Percentiles rank a stretch among this genome's conserved stretches.
phyloP scores from a whole-genome alignment of 1,140 invertebrate species.

The Acyrthosiphon pisum region DNA sequence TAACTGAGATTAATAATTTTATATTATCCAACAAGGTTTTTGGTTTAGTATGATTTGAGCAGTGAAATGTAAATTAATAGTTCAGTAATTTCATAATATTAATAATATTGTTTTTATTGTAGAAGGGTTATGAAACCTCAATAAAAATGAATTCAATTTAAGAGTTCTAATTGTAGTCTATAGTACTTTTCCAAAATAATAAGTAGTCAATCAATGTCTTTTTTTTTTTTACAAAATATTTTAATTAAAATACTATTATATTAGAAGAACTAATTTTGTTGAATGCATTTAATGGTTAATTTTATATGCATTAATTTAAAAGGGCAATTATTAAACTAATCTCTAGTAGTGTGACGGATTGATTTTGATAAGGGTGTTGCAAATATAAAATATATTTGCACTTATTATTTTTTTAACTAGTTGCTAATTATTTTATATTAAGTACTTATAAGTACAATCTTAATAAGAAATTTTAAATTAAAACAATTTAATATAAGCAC shows the following conservation, averaged over 20 bases:
- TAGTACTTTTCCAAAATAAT: neutral
- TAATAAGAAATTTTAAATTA: neutral
- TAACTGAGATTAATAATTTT: neutral
- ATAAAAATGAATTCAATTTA: neutral
- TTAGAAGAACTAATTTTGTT: neutral
- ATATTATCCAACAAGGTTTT: neutral
- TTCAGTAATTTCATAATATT: neutral
- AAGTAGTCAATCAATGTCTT: neutral
- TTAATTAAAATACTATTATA: neutral
- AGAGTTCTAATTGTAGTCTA: neutral
- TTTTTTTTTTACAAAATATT: neutral
- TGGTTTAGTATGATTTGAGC: neutral
- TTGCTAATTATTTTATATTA: constrained; percentile 25
- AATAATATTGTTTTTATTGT: neutral
- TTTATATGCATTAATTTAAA: constrained; percentile 14
- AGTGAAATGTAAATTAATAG: neutral
- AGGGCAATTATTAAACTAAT: neutral
- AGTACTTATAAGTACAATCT: constrained; percentile 16
- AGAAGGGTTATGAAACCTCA: neutral
- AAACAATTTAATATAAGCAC: constrained; percentile 29
- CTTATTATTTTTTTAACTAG: constrained; percentile 22
- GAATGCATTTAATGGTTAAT: neutral
- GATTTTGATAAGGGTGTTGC: constrained; percentile 54
- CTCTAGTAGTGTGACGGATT: constrained; percentile 46
- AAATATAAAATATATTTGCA: constrained; percentile 46